Evolutionary conservation across 2,797 vertebrate genomes (phyloP).

Genomic region (Chanos chanos): DNA sequence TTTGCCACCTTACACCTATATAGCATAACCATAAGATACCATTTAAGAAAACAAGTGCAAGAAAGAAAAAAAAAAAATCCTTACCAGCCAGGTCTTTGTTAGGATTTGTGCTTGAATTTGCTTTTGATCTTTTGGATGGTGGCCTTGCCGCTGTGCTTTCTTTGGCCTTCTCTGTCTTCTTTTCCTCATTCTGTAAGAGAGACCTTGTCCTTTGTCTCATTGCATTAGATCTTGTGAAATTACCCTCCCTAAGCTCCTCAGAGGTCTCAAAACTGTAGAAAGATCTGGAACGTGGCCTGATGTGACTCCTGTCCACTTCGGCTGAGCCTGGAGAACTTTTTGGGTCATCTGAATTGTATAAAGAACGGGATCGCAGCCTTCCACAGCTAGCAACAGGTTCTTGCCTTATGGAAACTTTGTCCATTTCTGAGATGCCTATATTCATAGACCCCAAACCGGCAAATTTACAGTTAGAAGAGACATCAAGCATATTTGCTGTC

Average conservation of each 20-base stretch:
- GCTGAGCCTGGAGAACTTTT: constrained; percentile 42
- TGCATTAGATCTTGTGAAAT: constrained; percentile 26
- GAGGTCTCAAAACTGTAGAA: constrained; percentile 68
- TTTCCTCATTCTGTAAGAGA: constrained; percentile 24
- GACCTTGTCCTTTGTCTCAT: constrained; percentile 36
- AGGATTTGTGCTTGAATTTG: constrained; percentile 2
- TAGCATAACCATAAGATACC: no score
- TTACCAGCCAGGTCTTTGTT: constrained; percentile 59
- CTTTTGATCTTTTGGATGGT: constrained; percentile 48
- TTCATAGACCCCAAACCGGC: constrained; percentile 50
- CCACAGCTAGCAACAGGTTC: constrained; percentile 36
- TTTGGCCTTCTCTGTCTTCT: constrained; percentile 43
- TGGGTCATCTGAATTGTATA: constrained; percentile 44
- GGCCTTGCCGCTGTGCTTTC: constrained; percentile 10
- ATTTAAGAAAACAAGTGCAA: no score
- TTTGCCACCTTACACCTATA: no score
- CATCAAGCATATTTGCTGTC: constrained; percentile 51
- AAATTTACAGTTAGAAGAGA: constrained; percentile 47
- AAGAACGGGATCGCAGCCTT: constrained; percentile 61
- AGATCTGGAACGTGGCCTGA: constrained; percentile 71
- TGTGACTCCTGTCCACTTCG: constrained; percentile 32
- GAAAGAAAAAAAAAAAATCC: not conserved
- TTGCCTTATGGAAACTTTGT: constrained; percentile 25
- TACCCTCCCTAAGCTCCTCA: constrained; percentile 21
- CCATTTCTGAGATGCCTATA: constrained; percentile 15